Conservation (phyloP, 2,888 invertebrate species). For the Teleiodes luculella region DNA sequence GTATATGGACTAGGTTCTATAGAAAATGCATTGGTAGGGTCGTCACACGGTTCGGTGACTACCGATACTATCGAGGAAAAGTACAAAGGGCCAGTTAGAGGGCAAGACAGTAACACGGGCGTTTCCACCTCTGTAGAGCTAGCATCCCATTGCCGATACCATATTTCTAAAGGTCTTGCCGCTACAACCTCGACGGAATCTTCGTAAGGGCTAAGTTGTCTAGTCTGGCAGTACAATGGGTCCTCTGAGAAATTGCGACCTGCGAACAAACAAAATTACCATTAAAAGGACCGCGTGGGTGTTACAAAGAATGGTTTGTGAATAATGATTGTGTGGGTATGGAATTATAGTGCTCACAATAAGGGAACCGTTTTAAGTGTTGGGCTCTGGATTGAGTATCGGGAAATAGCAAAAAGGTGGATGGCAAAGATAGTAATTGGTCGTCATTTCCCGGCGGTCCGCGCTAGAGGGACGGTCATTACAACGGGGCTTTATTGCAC, state of each 20-base stretch:
- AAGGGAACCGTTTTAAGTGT: constrained; percentile 20
- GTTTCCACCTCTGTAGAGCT: constrained; percentile 64
- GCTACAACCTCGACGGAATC: constrained; percentile 74
- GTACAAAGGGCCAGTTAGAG: constrained; percentile 67
- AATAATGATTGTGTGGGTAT: background rate
- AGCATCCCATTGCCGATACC: constrained; percentile 81
- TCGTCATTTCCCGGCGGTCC: constrained; percentile 51
- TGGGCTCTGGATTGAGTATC: constrained; percentile 33
- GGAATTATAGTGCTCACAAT: constrained; percentile 16
- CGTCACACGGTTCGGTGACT: constrained; percentile 71
- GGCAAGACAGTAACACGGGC: constrained; percentile 81
- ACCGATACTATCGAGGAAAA: constrained; percentile 67
- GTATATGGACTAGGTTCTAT: constrained; percentile 38
- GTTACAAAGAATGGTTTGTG: constrained; percentile 3
- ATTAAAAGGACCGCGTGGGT: constrained; percentile 10
- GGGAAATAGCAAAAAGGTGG: constrained; percentile 30
- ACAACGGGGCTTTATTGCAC: constrained; percentile 58
- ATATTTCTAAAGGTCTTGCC: constrained; percentile 79
- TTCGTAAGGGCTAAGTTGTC: constrained; percentile 46
- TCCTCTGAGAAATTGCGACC: constrained; percentile 59
- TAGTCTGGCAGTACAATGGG: constrained; percentile 77
- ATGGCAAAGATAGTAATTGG: constrained; percentile 60
- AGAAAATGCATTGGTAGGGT: constrained; percentile 60
- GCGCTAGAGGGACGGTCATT: constrained; percentile 61
- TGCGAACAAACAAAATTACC: constrained; percentile 40